Conservation (phyloP, 2,797 vertebrate species). For the Thaleichthys pacificus region DNA sequence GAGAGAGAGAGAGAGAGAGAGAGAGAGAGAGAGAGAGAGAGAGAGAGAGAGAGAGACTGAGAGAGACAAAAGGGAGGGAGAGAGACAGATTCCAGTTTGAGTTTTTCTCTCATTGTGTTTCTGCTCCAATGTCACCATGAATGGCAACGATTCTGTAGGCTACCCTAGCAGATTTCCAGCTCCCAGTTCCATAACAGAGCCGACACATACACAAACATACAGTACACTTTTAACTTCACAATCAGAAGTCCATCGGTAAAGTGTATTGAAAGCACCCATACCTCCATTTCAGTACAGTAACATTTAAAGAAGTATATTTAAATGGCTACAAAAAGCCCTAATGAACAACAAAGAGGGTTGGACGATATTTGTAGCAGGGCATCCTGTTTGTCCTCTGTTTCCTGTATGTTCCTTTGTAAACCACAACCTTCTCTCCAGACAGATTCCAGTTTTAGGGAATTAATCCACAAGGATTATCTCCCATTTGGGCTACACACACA, state of each 20-base stretch:
- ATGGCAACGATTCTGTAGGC: neutral
- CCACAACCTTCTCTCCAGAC: neutral
- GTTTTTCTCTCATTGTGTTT: neutral
- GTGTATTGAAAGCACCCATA: neutral
- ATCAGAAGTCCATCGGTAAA: no score
- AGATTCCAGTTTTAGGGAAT: neutral
- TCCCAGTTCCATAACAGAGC: constrained; percentile 36
- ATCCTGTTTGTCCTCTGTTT: neutral
- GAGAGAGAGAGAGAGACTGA: constrained; percentile 4
- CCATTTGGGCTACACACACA: neutral
- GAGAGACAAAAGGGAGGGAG: neutral
- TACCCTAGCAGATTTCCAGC: constrained; percentile 48
- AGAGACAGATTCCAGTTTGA: neutral
- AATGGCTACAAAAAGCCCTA: neutral
- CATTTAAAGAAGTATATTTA: neutral
- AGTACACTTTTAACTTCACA: neutral
- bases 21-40: constrained; percentile 3
- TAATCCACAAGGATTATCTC: neutral
- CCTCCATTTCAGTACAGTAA: no score
- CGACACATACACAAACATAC: constrained; percentile 29
- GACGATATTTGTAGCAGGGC: no score
- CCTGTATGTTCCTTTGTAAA: neutral
- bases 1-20: neutral
- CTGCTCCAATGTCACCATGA: constrained; percentile 22
- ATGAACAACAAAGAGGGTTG: neutral